These are phyloP conservation scores for Drosophila birchii DNA, from an alignment of 2,888 invertebrate genomes.

Conservation along the genomic window DNA sequence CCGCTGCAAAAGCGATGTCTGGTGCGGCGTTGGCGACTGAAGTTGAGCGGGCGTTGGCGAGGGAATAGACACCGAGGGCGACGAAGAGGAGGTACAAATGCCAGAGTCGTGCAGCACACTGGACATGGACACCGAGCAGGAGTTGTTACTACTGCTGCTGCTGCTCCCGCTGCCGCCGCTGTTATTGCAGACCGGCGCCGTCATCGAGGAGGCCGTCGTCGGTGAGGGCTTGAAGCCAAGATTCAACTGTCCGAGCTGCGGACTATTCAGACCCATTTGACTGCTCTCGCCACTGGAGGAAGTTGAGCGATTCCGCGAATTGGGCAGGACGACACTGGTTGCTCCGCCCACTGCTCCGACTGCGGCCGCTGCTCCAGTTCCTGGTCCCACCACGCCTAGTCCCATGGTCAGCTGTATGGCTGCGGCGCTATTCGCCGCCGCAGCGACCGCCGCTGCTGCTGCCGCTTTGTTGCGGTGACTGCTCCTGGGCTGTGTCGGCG, in stretches of 20 bases:
- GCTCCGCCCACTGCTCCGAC: conserved; percentile 55
- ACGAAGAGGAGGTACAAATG: conserved; percentile 84
- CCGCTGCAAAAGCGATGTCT: conserved; percentile 62
- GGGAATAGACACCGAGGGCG: conserved; percentile 84
- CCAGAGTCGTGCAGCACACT: conserved; percentile 84
- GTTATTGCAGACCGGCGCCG: conserved; percentile 57
- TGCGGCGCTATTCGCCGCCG: conserved; percentile 63
- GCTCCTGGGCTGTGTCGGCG: conserved; percentile 70
- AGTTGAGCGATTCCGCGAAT: conserved; percentile 82
- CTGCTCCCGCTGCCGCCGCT: conserved; percentile 59
- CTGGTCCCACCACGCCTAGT: conserved; percentile 43
- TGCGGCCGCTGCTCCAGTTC: conserved; percentile 64
- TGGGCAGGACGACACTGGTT: conserved; percentile 53
- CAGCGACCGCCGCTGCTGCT: conserved; percentile 55
- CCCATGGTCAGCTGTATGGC: conserved; percentile 77
- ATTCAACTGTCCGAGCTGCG: conserved; percentile 74
- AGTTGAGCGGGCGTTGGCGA: conserved; percentile 81
- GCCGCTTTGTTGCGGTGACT: conserved; percentile 68
- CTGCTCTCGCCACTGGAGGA: conserved; percentile 85
- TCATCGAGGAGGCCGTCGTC: conserved; percentile 16
- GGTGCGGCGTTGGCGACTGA: conserved; percentile 80
- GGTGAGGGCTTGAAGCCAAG: conserved; percentile 65
- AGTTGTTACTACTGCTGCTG: conserved; percentile 77
- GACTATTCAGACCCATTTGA: conserved; percentile 82
- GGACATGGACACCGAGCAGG: conserved; percentile 79